Conservation (phyloP, 1,140 invertebrate species). For the Patella vulgata region DNA sequence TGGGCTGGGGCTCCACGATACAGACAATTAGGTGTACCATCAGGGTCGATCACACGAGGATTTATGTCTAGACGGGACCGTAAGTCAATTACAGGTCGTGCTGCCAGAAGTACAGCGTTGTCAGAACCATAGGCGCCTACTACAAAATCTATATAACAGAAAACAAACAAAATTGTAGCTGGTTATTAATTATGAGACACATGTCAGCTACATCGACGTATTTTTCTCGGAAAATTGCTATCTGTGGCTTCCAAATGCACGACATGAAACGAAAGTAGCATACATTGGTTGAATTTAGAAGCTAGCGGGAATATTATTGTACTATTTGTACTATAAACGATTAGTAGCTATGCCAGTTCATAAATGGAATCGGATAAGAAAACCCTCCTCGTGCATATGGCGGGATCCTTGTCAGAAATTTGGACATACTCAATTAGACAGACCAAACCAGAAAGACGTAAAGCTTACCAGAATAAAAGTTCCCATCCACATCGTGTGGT, state of each 20-base stretch:
- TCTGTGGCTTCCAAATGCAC: too few species aligned
- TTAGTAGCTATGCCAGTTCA: too few species aligned
- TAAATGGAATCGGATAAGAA: too few species aligned
- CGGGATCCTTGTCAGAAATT: too few species aligned
- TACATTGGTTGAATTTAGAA: too few species aligned
- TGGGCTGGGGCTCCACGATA: conserved; percentile 12
- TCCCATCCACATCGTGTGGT: conserved; percentile 34
- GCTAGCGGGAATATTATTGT: too few species aligned
- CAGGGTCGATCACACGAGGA: conserved; percentile 18
- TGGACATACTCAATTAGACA: too few species aligned
- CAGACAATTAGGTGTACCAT: conserved; percentile 16
- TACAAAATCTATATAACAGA: conserved; percentile 30
- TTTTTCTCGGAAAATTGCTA: too few species aligned
- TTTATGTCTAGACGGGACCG: conserved; percentile 13
- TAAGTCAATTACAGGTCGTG: conserved; percentile 32
- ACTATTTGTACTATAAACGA: too few species aligned
- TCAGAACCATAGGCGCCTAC: conserved; percentile 36
- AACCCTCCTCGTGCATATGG: too few species aligned
- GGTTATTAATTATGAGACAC: neutral
- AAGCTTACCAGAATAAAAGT: conserved; percentile 37
- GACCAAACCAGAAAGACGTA: too few species aligned
- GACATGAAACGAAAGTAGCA: too few species aligned
- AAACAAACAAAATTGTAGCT: neutral
- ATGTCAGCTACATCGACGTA: neutral
- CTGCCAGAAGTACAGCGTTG: conserved; percentile 30